Evolutionary conservation across 1,140 invertebrate species (phyloP), one percentile per base, ranked within the genome.

Genomic region (Carposina sasakii): DNA sequence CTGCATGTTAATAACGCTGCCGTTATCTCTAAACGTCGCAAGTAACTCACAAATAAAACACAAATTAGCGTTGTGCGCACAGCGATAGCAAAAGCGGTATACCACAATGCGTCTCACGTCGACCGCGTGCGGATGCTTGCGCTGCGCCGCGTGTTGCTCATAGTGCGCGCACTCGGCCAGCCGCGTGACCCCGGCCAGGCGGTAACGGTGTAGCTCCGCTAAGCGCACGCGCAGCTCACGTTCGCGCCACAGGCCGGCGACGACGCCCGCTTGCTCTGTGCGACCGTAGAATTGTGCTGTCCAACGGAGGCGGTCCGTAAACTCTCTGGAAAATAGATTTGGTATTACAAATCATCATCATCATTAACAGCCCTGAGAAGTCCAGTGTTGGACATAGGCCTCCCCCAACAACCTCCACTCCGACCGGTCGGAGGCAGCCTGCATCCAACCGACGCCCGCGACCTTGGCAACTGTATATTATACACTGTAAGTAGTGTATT

Each of bases 201-300:
- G 86, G 84, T 96, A 96, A 51, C 92, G 91, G 63, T 92, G 88
- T 28, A 98, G 83, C 81, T 97, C 95, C 8, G 91, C 90, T 16
- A 97, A 88, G 43, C 94, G 88, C 57, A 92, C 87, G 57, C 94
- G 90, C 39, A 97, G 79, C 77, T 96, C 93, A 67, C 91, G 90
- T 85, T 97, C 95, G 53, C 91, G 89, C 81, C 94, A 92, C 40
- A 97, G 74, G 54, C 91, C 94, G 16, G 86, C 87, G 30, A 94
- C 83, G 40, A 96, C 90, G 49, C 92, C 89, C 55, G 94, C 91
- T 67, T 96, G 92, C 82, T 97, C 95, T 51, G 90, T 87, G 22
- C 91, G 89, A 0, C 93, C 92, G 66, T 94, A 92, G 86, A 97
- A 97, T 71, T 96, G 95, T 19, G 93, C 91, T 72, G 96, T 95